Evolutionary conservation across 2,797 vertebrate species (phyloP).

Genomic region (Coregonus ussuriensis): DNA sequence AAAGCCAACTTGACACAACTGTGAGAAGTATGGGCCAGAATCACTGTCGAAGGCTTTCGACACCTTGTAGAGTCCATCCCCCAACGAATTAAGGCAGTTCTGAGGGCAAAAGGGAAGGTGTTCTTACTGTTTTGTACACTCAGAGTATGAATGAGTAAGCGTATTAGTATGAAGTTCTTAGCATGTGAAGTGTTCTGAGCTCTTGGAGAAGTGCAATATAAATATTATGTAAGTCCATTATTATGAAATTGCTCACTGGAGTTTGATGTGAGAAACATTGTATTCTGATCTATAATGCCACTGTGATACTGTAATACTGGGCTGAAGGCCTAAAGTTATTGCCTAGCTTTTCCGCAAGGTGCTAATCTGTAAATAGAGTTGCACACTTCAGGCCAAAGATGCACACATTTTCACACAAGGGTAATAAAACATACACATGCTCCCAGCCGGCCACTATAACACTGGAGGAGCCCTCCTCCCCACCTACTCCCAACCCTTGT

Average conservation of each 20-base stretch:
- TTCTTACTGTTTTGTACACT: too few relatives aligned
- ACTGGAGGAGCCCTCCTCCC: slow-evolving; percentile 29
- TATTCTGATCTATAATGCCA: slow-evolving; percentile 35
- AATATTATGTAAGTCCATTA: not conserved
- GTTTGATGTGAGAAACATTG: slow-evolving; percentile 37
- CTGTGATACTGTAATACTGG: slow-evolving; percentile 19
- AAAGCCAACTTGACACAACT: too few relatives aligned
- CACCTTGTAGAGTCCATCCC: too few relatives aligned
- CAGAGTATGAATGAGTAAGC: not conserved
- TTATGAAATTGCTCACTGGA: slow-evolving; percentile 46
- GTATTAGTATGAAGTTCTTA: not conserved
- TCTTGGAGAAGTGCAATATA: not conserved
- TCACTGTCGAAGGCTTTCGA: too few relatives aligned
- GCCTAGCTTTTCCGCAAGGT: slow-evolving; percentile 1
- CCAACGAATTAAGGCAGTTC: too few relatives aligned
- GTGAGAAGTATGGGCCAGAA: too few relatives aligned
- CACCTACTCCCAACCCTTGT: not conserved
- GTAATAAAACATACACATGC: slow-evolving; percentile 7
- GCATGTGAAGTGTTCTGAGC: not conserved
- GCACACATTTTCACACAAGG: slow-evolving; percentile 29
- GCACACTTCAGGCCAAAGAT: slow-evolving; percentile 15
- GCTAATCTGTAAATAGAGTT: slow-evolving; percentile 22
- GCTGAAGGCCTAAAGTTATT: slow-evolving; percentile 39
- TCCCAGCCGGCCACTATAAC: slow-evolving; percentile 60
- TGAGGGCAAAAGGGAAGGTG: too few relatives aligned